Base-by-base conservation (phyloP, 2,113 vertebrate genomes). In the Sander vitreus region DNA sequence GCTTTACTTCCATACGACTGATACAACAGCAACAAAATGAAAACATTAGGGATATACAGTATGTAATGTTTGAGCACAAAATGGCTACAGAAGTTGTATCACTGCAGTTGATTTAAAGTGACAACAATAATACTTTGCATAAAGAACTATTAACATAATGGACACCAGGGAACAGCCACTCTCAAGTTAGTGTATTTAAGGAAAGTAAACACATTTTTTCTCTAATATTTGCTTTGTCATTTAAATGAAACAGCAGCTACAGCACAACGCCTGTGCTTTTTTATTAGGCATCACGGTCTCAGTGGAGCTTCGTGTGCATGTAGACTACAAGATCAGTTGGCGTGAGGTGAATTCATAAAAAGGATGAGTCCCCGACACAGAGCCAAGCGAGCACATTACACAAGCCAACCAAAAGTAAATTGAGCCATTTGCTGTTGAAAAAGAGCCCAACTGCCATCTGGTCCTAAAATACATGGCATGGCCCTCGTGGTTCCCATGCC, bases 361-460 rank as follows among this genome's bases (percentile, higher is more conserved):
- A 1, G 8, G 21, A 7, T 18, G 62, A 51, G 43, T 39, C 53
- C 19, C 19, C 21, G 10, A 25, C 73, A 36, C 16, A 2, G 51
- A 76, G 65, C 55, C 59, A 47, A 45, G 48, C 2, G 47, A 39
- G 25, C 50, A 74, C 59, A 71, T 19, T 33, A 30, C 13, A 25
- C 25, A 16, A 55, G 66, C 66, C 54, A 12, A 58, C 59, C 39
- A 30, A 71, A 59, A 74, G 67, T 86, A 86, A 85, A 87, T 51
- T 53, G 73, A 89, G 72, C 79, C 58, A 64, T 79, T 80, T 89
- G 88, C 72, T 86, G 53, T 76, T 87, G 87, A 88, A 90, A 81
- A 87, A 59, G 71, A 65, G 81, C 62, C 71, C 51, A 30, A 55
- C 73, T 10, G 62, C 63, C 87, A 84, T 80, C 82, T 83, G 89